Conservation (phyloP, 2,888 invertebrate species). For the Adineta ricciae region DNA sequence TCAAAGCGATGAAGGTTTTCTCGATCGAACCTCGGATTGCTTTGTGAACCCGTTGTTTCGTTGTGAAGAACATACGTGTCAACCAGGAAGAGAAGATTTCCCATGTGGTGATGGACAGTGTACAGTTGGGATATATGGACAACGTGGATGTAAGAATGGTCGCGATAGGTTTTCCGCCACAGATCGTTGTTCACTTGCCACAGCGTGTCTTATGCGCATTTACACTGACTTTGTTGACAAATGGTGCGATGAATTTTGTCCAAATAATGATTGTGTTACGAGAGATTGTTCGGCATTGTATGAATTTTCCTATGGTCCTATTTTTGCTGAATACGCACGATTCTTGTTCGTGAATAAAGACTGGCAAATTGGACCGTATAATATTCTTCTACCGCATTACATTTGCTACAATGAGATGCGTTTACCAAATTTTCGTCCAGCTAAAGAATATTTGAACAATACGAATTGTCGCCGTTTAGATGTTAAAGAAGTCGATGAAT, state of each 20-base stretch:
- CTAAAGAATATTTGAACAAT: background rate
- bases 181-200: background rate
- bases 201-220: background rate
- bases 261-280: no score
- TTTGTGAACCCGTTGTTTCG: background rate
- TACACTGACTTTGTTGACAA: fast-evolving
- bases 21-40: background rate
- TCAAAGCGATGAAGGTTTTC: background rate
- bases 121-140: background rate
- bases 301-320: background rate
- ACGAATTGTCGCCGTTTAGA: background rate
- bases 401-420: background rate
- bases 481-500: background rate
- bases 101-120: background rate
- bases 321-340: background rate
- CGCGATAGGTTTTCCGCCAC: background rate
- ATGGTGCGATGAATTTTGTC: no score
- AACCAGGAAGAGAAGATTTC: background rate
- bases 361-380: background rate
- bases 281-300: no score
- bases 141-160: background rate
- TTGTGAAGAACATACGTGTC: background rate
- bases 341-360: background rate
- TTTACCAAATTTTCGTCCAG: background rate
- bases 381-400: background rate